Conservation (phyloP, 2,113 vertebrate genomes). For the Alexandromys fortis region DNA sequence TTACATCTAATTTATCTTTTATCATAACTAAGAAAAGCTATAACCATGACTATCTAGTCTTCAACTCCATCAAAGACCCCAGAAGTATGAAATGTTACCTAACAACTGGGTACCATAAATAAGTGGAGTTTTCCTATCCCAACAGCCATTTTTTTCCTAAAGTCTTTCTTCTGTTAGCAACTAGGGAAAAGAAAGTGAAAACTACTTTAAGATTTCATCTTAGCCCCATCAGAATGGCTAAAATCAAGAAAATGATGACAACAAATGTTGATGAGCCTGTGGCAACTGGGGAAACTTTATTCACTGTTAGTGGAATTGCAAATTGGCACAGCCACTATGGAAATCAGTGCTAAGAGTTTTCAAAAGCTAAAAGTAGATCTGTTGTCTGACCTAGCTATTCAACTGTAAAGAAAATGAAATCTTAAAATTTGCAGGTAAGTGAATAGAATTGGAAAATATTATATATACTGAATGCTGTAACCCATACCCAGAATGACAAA, state of each 20-base stretch:
- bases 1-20: no score
- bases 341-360: not conserved
- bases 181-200: not conserved
- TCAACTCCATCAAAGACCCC: no score
- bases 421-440: not conserved
- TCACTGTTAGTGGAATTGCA: not conserved
- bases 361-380: not conserved
- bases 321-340: not conserved
- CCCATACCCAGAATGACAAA: not conserved
- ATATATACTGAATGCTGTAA: not conserved
- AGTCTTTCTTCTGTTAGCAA: not conserved
- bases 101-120: no score
- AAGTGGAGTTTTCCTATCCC: no score
- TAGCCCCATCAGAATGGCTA: not conserved
- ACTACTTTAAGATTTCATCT: not conserved
- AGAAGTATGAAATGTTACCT: no score
- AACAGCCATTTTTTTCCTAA: no score
- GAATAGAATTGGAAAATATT: not conserved
- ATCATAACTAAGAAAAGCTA: no score
- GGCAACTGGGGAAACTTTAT: not conserved
- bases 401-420: not conserved
- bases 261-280: not conserved
- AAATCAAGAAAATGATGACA: not conserved
- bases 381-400: not conserved
- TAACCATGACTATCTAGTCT: no score